These are phyloP conservation scores for Cochlearius cochlearius DNA, from an alignment of 2,113 vertebrate genomes.

Conservation along the genomic window DNA sequence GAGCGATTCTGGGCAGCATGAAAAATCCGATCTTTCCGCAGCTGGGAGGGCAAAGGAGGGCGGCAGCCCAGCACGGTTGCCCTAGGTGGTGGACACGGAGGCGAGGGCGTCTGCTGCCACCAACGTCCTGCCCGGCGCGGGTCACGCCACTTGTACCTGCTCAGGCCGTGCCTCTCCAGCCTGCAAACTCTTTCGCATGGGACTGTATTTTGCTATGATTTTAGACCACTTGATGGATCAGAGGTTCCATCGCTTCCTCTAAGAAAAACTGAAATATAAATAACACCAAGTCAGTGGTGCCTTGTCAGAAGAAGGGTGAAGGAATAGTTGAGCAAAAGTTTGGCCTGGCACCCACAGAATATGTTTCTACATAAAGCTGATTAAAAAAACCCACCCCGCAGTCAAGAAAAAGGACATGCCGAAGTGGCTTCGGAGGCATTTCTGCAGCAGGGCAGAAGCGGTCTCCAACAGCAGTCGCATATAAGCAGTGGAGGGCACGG, in stretches of 20 bases:
- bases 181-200: not conserved
- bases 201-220: not conserved
- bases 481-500: not conserved
- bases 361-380: not conserved
- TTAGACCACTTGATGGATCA: not conserved
- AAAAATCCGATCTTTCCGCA: not conserved
- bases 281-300: not conserved
- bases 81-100: not conserved
- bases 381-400: not conserved
- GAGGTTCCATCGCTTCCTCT: not conserved
- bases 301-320: not conserved
- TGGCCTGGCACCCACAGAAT: not conserved
- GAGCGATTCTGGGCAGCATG: not conserved
- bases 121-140: not conserved
- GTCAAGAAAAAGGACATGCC: not conserved
- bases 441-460: not conserved
- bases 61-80: rapidly evolving
- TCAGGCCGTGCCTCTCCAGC: not conserved
- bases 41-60: not conserved
- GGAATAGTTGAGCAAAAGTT: not conserved
- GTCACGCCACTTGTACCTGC: not conserved
- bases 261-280: not conserved
- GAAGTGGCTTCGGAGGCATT: not conserved
- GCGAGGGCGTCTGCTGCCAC: not conserved
- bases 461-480: not conserved